Percentiles rank a stretch among this genome's conserved stretches.
Conservation (phyloP, 2,888 invertebrate species). For the Meloe dianella region DNA sequence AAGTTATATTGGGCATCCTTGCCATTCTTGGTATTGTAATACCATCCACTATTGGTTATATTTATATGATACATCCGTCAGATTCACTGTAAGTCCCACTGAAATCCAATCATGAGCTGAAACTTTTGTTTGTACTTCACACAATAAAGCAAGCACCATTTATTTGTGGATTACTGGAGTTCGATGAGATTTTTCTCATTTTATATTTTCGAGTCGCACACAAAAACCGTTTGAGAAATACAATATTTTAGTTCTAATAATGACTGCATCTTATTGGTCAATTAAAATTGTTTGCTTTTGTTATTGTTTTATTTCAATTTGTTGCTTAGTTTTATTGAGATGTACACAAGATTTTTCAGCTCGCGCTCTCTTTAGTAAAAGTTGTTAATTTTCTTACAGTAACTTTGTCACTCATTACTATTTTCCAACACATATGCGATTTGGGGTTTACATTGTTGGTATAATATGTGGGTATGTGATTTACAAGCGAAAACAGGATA, state of each 20-base stretch:
- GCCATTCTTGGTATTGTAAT: conserved; percentile 16
- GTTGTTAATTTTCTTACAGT: background rate
- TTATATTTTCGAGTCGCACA: too few species aligned
- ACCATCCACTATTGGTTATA: conserved; percentile 19
- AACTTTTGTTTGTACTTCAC: too few species aligned
- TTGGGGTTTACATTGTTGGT: conserved; percentile 25
- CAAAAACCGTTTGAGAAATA: too few species aligned
- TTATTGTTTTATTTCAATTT: too few species aligned
- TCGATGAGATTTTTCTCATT: too few species aligned
- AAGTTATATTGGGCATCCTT: conserved; percentile 12
- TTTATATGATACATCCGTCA: background rate
- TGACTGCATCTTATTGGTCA: too few species aligned
- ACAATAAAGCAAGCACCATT: too few species aligned
- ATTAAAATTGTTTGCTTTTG: too few species aligned
- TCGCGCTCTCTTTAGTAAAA: background rate
- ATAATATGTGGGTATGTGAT: conserved; percentile 21
- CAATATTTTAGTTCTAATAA: too few species aligned
- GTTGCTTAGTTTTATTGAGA: too few species aligned
- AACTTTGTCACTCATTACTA: conserved; percentile 15
- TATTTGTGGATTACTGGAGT: too few species aligned
- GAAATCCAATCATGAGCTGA: too few species aligned
- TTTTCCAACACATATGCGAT: conserved; percentile 17
- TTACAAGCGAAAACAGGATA: background rate
- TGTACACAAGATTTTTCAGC: background rate
- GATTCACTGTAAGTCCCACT: background rate